A percentile compares a stretch with the other conserved stretches of the same genome.
These are phyloP conservation scores for Ostrea edulis DNA, from an alignment of 1,140 invertebrate species.

Conservation along the genomic window DNA sequence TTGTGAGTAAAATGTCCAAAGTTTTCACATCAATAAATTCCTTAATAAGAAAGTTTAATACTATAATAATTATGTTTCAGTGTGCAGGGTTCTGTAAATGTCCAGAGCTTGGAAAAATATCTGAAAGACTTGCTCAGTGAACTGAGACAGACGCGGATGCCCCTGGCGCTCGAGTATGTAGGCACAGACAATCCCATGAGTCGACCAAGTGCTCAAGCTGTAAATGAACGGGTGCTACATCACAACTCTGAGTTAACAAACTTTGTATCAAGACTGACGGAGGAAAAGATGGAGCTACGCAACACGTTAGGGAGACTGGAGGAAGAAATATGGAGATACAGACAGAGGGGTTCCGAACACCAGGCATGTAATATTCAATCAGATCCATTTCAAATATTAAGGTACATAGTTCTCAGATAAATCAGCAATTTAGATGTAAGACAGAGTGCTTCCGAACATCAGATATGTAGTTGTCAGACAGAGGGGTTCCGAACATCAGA, in stretches of 20 bases:
- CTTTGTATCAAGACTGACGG: conserved; percentile 67
- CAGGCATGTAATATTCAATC: conserved; percentile 50
- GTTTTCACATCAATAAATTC: no score
- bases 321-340: conserved; percentile 68
- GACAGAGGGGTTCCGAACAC: conserved; percentile 59
- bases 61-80: conserved; percentile 14
- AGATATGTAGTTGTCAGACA: conserved; percentile 48
- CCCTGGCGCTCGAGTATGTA: conserved; percentile 52
- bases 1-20: no score
- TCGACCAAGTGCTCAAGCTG: conserved; percentile 47
- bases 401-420: no score
- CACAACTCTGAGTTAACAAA: conserved; percentile 72
- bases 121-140: conserved; percentile 65
- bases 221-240: conserved; percentile 68
- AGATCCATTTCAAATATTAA: no score
- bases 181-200: conserved; percentile 37
- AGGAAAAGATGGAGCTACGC: conserved; percentile 73
- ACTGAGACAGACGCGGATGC: conserved; percentile 64
- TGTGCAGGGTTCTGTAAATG: background rate
- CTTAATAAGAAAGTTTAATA: no score
- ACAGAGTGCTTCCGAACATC: no score
- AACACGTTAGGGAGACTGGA: conserved; percentile 66
- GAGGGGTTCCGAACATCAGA: no score
- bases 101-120: conserved; percentile 45
- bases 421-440: no score